Evolutionary conservation across 2,113 vertebrate species (phyloP), one percentile per base, ranked within the genome.

Genomic region (Noturus placidus): DNA sequence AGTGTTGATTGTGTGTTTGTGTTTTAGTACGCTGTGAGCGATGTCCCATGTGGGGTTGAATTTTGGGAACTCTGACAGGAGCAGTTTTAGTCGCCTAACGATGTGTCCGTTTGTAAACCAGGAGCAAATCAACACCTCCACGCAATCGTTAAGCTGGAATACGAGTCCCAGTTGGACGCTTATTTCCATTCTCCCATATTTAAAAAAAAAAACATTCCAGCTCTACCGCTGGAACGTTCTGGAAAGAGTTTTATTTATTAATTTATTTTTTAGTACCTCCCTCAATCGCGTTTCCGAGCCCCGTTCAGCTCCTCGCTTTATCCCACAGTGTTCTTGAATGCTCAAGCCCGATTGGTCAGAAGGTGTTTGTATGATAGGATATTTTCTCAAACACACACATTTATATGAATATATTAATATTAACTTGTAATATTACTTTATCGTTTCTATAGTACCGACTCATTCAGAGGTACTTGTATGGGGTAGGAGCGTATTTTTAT

Each of bases 81-180:
- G 52, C 86, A 25, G 25, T 87, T 87, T 74, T 46, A 15, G 52
- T 38, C 54, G 0, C 86, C 67, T 87, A 83, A 87, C 63, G 86
- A 87, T 61, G 67, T 25, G 35, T 57, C 79, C 63, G 67, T 87
- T 46, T 74, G 79, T 82, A 56, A 81, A 61, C 52, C 78, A 70
- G 25, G n/a, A 59, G 50, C 52, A 38, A 79, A 50, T 33, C 30
- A 86, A 54, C 86, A n/a, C 79, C 77, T 82, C 54, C 67, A 54
- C 54, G 9, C 38, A 6, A 22, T 83, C 86, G 15, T 83, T 83
- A 87, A 61, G 42, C 59, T 46, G 0, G 67, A 76, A 63, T 59
- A 59, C 46, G 54, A 74, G 69, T 42, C 46, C 52, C 38, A 27
- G 19, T 17, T 38, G 86, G 81, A 65, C 6, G 59, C 81, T 50